Base-by-base conservation (phyloP, 1,140 invertebrate genomes). In the Philopotamus ludificatus region DNA sequence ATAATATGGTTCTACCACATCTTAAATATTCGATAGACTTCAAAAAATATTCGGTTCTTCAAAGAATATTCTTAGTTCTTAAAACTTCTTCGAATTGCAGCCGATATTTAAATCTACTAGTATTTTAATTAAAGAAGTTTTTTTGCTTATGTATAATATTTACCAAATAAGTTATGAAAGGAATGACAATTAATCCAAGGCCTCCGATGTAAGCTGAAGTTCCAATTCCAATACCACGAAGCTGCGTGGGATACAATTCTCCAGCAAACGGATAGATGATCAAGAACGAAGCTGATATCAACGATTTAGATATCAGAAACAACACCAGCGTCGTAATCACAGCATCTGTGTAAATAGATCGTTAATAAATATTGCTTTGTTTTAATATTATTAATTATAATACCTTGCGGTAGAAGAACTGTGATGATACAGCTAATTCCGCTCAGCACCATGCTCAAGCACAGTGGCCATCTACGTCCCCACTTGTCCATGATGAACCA, bases 181-280 rank as follows among this genome's bases (percentile, higher is more conserved):
- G 91, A 72, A 96, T 93, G 39, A 95, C 88, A 65, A 94, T 92
- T 10, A 94, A 80, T 21, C 92, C 93, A 64, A 94, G 77, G 16
- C 92, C 91, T 18, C 90, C 91, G 60, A 94, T 89, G 74, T 94
- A 94, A 15, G 92, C 91, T 1, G 91, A 93, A 34, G 90, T 89
- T n/a, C 91, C 92, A 65, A 94, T 93, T 9, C 92, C 93, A 25
- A 94, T 79, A 1, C 92, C 93, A 67, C 92, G 83, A 16, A 93
- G 82, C 76, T 92, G 89, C 1, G 92, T 93, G 0, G 93, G 92
- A 77, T 93, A 94, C 10, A 94, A 76, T 79, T 95, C 93, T 2
- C 91, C 92, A 71, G 92, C 92, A 74, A 94, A 94, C 1, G 93
- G 90, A 77, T 94, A 94, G 65, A 95, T 92, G 15, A 95, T 92